Conservation (phyloP, 1,140 invertebrate species). For the Drosophila arizonae region DNA sequence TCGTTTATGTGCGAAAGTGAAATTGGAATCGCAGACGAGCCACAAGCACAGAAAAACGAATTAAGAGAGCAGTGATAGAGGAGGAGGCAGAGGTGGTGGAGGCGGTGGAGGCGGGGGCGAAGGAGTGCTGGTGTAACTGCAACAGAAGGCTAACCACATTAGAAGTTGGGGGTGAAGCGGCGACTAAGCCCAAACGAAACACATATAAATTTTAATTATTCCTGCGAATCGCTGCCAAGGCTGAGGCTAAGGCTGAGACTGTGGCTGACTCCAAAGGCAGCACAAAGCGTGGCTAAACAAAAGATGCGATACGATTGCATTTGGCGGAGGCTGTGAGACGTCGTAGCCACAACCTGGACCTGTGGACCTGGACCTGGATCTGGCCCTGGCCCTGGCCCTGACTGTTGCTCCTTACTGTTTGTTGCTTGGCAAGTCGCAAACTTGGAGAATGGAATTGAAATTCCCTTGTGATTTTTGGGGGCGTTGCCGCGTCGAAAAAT, state of each 20-base stretch:
- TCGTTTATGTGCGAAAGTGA: slow-evolving; percentile 64
- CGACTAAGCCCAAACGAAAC: slow-evolving; percentile 34
- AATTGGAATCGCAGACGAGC: slow-evolving; percentile 53
- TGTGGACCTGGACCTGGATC: slow-evolving; percentile 5
- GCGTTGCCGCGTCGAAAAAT: slow-evolving; percentile 82
- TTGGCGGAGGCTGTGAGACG: not conserved
- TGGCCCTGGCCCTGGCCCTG: not conserved
- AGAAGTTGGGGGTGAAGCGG: slow-evolving; percentile 42
- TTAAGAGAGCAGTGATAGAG: not conserved
- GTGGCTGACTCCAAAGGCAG: not conserved
- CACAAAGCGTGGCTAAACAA: slow-evolving; percentile 47
- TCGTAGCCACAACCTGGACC: not conserved
- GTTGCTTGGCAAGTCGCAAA: slow-evolving; percentile 22
- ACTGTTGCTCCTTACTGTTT: slow-evolving; percentile 10
- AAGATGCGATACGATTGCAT: slow-evolving; percentile 64
- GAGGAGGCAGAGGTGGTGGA: not conserved
- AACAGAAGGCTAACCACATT: slow-evolving; percentile 31
- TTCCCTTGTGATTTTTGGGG: slow-evolving; percentile 82
- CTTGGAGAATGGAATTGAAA: slow-evolving; percentile 80
- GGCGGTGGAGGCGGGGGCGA: not conserved
- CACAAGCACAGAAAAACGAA: not conserved
- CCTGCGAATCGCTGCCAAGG: slow-evolving; percentile 52
- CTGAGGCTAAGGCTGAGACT: not conserved
- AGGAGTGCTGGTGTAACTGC: slow-evolving; percentile 5
- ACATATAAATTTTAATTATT: slow-evolving; percentile 81